Conservation (phyloP, 2,888 invertebrate genomes). For the Sphaerophoria rueppellii region DNA sequence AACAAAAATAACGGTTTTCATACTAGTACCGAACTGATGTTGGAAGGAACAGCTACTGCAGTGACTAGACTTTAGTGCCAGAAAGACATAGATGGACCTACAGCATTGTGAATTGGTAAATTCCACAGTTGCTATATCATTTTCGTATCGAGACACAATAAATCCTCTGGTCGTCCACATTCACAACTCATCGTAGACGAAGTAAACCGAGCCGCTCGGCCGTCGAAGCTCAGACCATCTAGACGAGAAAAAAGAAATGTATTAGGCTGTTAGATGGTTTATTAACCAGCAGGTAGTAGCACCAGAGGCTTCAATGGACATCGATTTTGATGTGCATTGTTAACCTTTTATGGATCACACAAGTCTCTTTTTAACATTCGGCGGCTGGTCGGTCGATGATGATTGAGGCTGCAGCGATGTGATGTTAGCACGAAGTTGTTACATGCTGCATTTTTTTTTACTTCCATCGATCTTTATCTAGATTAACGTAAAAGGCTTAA, state of each 20-base stretch:
- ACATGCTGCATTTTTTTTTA: slow-evolving; percentile 16
- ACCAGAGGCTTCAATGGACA: slow-evolving; percentile 52
- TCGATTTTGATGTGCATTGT: slow-evolving; percentile 73
- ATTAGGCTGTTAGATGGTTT: slow-evolving; percentile 72
- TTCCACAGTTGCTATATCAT: slow-evolving; percentile 66
- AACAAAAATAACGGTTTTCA: slow-evolving; percentile 35
- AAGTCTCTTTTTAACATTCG: slow-evolving; percentile 58
- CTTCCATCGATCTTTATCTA: slow-evolving; percentile 67
- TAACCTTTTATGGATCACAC: slow-evolving; percentile 72
- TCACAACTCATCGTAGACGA: slow-evolving; percentile 9
- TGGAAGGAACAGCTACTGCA: background rate
- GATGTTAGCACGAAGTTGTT: slow-evolving; percentile 52
- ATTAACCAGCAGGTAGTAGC: slow-evolving; percentile 67
- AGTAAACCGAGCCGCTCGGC: background rate
- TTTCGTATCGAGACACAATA: slow-evolving; percentile 68
- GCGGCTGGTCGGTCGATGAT: slow-evolving; percentile 61
- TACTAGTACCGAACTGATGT: slow-evolving; percentile 50
- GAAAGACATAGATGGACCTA: slow-evolving; percentile 70
- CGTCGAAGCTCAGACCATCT: slow-evolving; percentile 18
- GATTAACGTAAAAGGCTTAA: slow-evolving; percentile 67
- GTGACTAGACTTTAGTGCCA: slow-evolving; percentile 22
- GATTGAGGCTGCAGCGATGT: slow-evolving; percentile 21
- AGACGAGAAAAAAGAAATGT: slow-evolving; percentile 30
- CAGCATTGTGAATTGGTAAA: slow-evolving; percentile 70
- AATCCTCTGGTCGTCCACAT: slow-evolving; percentile 67